A percentile compares a stretch with the other conserved stretches of the same genome.
Evolutionary conservation across 1,140 invertebrate genomes (phyloP).

Genomic region (Spodoptera litura): DNA sequence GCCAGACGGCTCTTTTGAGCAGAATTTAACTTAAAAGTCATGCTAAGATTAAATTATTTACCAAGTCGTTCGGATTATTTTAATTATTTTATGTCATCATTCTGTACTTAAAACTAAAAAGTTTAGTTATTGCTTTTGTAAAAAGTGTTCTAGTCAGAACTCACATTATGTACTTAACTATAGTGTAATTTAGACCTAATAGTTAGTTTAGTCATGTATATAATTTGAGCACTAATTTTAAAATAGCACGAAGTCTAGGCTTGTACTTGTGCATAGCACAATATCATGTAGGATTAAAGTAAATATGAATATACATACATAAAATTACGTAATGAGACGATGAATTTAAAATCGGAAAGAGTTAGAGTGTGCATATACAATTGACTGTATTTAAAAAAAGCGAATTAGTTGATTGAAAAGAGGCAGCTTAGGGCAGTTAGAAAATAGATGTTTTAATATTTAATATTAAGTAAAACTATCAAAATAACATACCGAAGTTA

Average conservation of each 20-base stretch:
- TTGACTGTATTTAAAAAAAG: no score
- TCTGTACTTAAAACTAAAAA: neutral
- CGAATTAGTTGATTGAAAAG: no score
- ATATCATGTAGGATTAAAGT: constrained; percentile 6
- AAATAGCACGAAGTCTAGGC: neutral
- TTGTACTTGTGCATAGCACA: constrained; percentile 14
- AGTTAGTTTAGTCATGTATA: neutral
- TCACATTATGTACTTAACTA: neutral
- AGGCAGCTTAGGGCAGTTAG: no score
- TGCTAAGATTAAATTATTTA: neutral
- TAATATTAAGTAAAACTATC: neutral
- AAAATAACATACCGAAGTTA: neutral
- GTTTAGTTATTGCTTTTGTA: neutral
- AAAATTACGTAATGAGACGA: neutral
- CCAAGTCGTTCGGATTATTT: neutral
- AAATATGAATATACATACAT: neutral
- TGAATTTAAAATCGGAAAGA: constrained; percentile 15
- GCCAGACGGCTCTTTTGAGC: constrained; percentile 1
- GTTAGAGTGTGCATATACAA: neutral
- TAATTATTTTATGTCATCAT: neutral
- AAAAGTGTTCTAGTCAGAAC: neutral
- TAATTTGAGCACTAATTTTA: constrained; percentile 6
- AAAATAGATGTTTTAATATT: no score
- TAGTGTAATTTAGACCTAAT: neutral
- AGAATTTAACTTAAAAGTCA: neutral